A percentile compares a stretch with the other conserved stretches of the same genome.
Evolutionary conservation across 2,797 vertebrate species (phyloP).

Genomic region (Microctenopoma steveboyesi): DNA sequence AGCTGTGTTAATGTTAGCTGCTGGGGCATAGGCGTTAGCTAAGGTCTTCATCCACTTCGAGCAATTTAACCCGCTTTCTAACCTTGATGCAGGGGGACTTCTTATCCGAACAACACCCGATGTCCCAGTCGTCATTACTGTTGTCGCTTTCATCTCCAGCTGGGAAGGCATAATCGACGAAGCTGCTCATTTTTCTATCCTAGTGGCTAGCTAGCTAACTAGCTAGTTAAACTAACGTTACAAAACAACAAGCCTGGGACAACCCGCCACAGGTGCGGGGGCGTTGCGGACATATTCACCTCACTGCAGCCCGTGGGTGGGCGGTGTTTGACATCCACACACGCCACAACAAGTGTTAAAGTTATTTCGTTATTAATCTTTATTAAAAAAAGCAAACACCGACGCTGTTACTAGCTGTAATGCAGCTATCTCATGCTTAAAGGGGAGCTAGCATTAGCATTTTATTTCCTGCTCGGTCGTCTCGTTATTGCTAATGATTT

Average conservation of each 20-base stretch:
- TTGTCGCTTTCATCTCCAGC: constrained; percentile 81
- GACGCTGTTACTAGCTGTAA: background rate
- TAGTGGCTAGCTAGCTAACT: no score
- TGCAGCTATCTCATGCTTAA: no score
- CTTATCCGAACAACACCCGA: constrained; percentile 29
- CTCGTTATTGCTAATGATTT: no score
- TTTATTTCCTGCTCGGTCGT: no score
- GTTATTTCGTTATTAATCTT: no score
- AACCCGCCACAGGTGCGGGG: no score
- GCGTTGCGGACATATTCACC: no score
- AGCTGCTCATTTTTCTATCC: constrained; percentile 25
- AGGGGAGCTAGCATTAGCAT: no score
- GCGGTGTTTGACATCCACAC: background rate
- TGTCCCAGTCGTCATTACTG: constrained; percentile 78
- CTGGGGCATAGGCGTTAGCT: no score
- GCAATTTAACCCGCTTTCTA: background rate
- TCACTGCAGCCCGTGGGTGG: background rate
- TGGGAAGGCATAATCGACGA: constrained; percentile 44
- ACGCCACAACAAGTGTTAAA: no score
- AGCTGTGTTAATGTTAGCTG: no score
- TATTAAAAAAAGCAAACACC: background rate
- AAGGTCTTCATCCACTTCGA: no score
- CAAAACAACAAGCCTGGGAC: background rate
- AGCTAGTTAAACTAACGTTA: background rate
- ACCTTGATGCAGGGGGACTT: constrained; percentile 45